These are phyloP conservation scores for Tetramorium parvispinum DNA, from an alignment of 1,140 invertebrate species.

Conservation along the genomic window DNA sequence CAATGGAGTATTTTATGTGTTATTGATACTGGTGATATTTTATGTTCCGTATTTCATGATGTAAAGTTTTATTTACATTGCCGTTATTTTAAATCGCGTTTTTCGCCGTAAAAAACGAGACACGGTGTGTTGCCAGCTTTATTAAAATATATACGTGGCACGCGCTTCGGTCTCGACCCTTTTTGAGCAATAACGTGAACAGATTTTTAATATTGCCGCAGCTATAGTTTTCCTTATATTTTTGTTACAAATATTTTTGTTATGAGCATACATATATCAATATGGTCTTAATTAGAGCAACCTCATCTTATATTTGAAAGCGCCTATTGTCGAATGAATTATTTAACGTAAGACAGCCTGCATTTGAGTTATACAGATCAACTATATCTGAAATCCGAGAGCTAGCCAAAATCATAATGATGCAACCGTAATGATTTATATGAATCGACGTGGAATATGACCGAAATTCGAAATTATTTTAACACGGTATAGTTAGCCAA, in stretches of 20 bases:
- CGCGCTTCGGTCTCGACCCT: slow-evolving; percentile 32
- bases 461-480: slow-evolving; percentile 48
- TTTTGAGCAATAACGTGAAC: background rate
- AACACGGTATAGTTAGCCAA: slow-evolving; percentile 60
- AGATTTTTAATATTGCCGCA: slow-evolving; percentile 11
- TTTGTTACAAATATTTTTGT: background rate
- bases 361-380: background rate
- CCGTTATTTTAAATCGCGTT: slow-evolving; percentile 61
- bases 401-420: slow-evolving; percentile 19
- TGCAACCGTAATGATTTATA: slow-evolving; percentile 23
- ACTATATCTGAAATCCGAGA: slow-evolving; percentile 3
- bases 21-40: slow-evolving; percentile 58
- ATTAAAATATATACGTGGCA: slow-evolving; percentile 50
- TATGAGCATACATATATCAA: background rate
- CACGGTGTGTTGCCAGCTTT: slow-evolving; percentile 39
- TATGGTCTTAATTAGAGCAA: background rate
- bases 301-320: background rate
- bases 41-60: slow-evolving; percentile 54
- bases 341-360: background rate
- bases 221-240: background rate
- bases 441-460: slow-evolving; percentile 23
- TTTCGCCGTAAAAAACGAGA: slow-evolving; percentile 58
- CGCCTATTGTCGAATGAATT: background rate
- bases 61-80: slow-evolving; percentile 63
- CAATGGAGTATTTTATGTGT: slow-evolving; percentile 58